These are phyloP conservation scores for Ischnus inquisitorius DNA, from an alignment of 2,888 invertebrate species.

Conservation along the genomic window DNA sequence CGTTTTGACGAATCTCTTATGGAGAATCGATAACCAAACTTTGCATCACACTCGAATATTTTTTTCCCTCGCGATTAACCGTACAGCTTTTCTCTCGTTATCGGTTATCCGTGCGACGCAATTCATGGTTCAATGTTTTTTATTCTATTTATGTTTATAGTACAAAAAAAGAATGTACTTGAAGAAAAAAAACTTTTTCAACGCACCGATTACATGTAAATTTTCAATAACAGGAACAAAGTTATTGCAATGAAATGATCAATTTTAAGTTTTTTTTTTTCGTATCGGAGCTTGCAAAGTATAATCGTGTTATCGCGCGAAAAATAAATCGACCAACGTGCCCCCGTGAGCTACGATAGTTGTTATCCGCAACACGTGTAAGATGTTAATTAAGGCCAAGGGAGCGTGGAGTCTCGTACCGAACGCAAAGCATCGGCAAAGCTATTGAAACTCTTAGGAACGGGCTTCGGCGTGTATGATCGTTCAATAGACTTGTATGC, in stretches of 20 bases:
- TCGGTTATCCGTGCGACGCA: too few species aligned
- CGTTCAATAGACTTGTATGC: constrained; percentile 12
- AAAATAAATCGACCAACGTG: neutral
- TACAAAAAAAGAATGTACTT: too few species aligned
- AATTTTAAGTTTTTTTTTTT: neutral
- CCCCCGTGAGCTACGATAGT: neutral
- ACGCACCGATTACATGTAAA: too few species aligned
- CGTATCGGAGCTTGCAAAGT: neutral
- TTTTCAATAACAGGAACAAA: too few species aligned
- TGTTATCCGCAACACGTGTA: constrained; percentile 73
- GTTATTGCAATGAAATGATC: too few species aligned
- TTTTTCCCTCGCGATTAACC: too few species aligned
- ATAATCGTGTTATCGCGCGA: neutral
- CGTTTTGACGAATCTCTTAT: neutral
- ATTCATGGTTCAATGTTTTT: too few species aligned
- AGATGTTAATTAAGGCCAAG: constrained; percentile 85
- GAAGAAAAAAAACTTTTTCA: too few species aligned
- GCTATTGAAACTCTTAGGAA: constrained; percentile 9
- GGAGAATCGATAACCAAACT: neutral
- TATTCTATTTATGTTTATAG: too few species aligned
- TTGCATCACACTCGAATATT: neutral
- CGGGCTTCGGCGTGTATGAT: neutral
- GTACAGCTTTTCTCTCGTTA: too few species aligned
- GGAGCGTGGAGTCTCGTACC: constrained; percentile 76
- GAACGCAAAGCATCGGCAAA: constrained; percentile 1